Percentiles rank a stretch among this genome's conserved stretches.
Conservation (phyloP, 2,888 invertebrate species). For the Eupithecia exiguata region DNA sequence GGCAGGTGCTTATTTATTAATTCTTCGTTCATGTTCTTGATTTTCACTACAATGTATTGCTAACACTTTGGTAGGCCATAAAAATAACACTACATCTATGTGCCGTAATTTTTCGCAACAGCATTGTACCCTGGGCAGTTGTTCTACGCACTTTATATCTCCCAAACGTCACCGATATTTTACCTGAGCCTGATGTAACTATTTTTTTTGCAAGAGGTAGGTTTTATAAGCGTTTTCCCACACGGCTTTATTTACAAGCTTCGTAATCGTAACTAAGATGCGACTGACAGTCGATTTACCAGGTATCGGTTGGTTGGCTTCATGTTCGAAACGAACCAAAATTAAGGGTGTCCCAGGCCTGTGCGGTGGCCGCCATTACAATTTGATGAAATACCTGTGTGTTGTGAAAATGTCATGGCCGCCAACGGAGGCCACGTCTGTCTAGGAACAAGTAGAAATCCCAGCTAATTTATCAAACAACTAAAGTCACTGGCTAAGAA, state of each 20-base stretch:
- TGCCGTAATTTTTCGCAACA: neutral
- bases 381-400: neutral
- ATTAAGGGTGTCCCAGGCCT: neutral
- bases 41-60: neutral
- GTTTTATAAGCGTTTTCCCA: neutral
- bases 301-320: neutral
- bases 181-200: neutral
- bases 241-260: neutral
- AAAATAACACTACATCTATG: neutral
- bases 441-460: neutral
- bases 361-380: neutral
- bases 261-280: neutral
- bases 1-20: neutral
- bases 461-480: neutral
- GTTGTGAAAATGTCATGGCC: neutral
- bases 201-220: neutral
- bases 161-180: neutral
- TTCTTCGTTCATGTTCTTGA: neutral
- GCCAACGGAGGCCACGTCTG: neutral
- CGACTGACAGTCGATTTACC: no score
- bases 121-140: neutral
- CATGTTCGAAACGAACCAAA: neutral
- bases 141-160: constrained; percentile 4
- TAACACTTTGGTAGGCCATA: neutral
- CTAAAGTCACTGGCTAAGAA: neutral